Evolutionary conservation across 2,888 invertebrate species (phyloP).

Genomic region (Sclerodermus sp.): DNA sequence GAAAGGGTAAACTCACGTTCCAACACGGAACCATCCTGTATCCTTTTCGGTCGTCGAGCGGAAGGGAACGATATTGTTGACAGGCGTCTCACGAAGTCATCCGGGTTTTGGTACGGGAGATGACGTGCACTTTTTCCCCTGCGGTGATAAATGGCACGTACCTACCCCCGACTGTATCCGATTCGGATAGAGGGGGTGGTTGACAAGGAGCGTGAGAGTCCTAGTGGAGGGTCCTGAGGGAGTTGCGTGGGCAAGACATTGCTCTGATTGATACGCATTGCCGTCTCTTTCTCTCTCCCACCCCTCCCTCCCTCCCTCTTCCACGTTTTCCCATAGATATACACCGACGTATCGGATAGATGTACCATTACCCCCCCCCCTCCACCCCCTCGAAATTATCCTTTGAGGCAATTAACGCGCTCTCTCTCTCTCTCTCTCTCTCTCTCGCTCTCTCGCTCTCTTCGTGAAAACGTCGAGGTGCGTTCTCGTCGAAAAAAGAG

Average conservation of each 20-base stretch:
- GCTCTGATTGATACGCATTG: slow-evolving; percentile 44
- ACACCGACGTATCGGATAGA: too few species aligned
- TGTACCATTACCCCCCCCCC: too few species aligned
- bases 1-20: neutral
- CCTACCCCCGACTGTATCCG: slow-evolving; percentile 34
- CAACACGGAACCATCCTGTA: neutral
- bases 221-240: slow-evolving; percentile 24
- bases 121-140: slow-evolving; percentile 54
- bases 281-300: slow-evolving; percentile 2
- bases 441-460: too few species aligned
- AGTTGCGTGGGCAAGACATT: slow-evolving; percentile 42
- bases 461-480: too few species aligned
- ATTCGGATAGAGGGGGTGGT: slow-evolving; percentile 32
- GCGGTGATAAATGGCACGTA: slow-evolving; percentile 55
- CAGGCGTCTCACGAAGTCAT: slow-evolving; percentile 55
- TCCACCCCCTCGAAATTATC: neutral
- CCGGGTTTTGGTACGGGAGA: slow-evolving; percentile 48
- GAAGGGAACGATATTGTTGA: slow-evolving; percentile 47
- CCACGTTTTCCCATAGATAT: neutral
- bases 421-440: too few species aligned
- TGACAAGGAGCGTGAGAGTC: slow-evolving; percentile 44
- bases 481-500: too few species aligned
- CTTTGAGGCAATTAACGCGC: too few species aligned
- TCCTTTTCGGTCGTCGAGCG: slow-evolving; percentile 14
- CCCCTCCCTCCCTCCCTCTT: neutral